Evolutionary conservation across 1,140 invertebrate genomes (phyloP).

Genomic region (Drosophila bocqueti): DNA sequence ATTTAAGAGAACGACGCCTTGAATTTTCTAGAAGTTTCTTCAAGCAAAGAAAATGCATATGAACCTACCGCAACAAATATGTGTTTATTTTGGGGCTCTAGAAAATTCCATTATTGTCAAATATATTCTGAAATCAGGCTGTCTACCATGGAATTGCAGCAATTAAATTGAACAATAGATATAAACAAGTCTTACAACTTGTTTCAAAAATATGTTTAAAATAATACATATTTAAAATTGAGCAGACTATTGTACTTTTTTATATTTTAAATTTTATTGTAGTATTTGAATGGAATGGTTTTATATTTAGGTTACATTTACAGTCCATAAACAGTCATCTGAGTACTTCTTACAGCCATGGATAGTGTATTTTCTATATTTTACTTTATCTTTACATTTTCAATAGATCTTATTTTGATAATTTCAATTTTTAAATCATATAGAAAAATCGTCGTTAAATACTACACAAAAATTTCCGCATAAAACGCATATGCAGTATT

Average conservation of each 20-base stretch:
- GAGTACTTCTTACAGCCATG: not conserved
- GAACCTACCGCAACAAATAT: slow-evolving; percentile 6
- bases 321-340: too few relatives aligned
- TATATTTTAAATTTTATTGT: not conserved
- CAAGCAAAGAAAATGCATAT: not conserved
- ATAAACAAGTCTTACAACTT: too few relatives aligned
- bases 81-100: slow-evolving; percentile 5
- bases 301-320: not conserved
- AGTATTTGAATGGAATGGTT: not conserved
- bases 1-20: not conserved
- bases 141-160: too few relatives aligned
- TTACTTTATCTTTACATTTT: not conserved
- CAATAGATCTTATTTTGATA: too few relatives aligned
- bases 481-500: not conserved
- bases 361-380: not conserved
- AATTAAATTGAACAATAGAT: too few relatives aligned
- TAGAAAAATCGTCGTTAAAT: not conserved
- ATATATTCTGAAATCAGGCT: not conserved
- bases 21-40: slow-evolving; percentile 18
- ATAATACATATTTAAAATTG: too few relatives aligned
- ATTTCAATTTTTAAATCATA: not conserved
- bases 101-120: slow-evolving; percentile 6
- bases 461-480: not conserved
- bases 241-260: too few relatives aligned
- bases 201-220: too few relatives aligned